A percentile compares a stretch with the other conserved stretches of the same genome.
Evolutionary conservation across 2,888 invertebrate genomes (phyloP).

Genomic region (Caenorhabditis zanzibari): DNA sequence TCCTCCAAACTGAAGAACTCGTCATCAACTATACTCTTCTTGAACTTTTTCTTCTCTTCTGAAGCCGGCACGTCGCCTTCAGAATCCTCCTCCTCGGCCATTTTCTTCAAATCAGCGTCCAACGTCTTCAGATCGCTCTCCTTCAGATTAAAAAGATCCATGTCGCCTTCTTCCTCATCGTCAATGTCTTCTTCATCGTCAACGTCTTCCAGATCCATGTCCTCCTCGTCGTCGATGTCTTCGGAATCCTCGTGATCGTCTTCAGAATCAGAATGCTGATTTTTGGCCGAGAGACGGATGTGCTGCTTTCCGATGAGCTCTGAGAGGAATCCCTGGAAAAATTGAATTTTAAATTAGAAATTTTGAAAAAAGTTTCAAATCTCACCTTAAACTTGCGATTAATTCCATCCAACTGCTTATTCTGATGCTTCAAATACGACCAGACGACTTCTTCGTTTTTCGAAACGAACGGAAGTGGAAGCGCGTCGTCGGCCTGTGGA

Average conservation of each 20-base stretch:
- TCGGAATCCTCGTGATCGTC: slow-evolving; percentile 56
- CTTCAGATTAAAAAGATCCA: slow-evolving; percentile 67
- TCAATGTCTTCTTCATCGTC: slow-evolving; percentile 55
- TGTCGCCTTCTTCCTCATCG: slow-evolving; percentile 63
- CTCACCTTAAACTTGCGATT: slow-evolving; percentile 57
- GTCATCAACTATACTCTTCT: slow-evolving; percentile 71
- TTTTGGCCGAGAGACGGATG: slow-evolving; percentile 15
- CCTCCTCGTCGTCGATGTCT: slow-evolving; percentile 49
- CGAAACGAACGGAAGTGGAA: slow-evolving; percentile 66
- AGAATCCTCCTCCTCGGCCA: slow-evolving; percentile 55
- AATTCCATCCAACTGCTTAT: slow-evolving; percentile 51
- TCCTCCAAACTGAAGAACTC: slow-evolving; percentile 73
- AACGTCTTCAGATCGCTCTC: slow-evolving; percentile 68
- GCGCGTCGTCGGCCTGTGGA: slow-evolving; percentile 34
- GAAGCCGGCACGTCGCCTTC: slow-evolving; percentile 19
- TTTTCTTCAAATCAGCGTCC: slow-evolving; percentile 63
- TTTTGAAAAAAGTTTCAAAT: too few relatives aligned
- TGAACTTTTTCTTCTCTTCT: slow-evolving; percentile 53
- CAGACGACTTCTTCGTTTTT: slow-evolving; percentile 66
- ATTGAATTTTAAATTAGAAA: too few relatives aligned
- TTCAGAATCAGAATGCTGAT: slow-evolving; percentile 49
- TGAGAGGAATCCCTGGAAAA: slow-evolving; percentile 46
- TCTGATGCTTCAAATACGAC: slow-evolving; percentile 65
- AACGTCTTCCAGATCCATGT: slow-evolving; percentile 39
- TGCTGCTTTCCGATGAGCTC: slow-evolving; percentile 52